Conservation (phyloP, 2,113 vertebrate genomes). For the Cololabis saira region DNA sequence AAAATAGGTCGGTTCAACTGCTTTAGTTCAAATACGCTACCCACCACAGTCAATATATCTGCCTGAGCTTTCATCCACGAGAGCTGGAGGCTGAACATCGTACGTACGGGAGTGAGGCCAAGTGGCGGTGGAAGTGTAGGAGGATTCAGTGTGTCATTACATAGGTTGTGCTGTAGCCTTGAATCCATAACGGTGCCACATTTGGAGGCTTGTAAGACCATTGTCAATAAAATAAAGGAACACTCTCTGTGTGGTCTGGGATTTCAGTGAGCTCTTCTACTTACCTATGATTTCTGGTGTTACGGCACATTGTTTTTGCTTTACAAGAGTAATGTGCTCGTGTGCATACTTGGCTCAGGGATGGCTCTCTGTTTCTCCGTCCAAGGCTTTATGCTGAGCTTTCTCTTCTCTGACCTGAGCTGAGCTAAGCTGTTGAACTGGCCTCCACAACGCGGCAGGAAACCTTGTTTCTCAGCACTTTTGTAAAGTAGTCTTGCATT, state of each 20-base stretch:
- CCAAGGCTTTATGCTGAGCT: constrained; percentile 66
- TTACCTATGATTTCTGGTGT: constrained; percentile 29
- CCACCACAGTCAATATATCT: constrained; percentile 2
- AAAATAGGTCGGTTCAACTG: neutral
- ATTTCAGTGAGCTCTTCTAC: constrained; percentile 43
- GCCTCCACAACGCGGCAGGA: constrained; percentile 48
- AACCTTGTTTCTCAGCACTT: constrained; percentile 72
- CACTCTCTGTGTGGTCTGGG: constrained; percentile 6
- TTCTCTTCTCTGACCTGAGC: constrained; percentile 64
- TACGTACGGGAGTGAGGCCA: constrained; percentile 16
- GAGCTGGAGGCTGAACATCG: constrained; percentile 34
- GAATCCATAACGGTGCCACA: neutral
- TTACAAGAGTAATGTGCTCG: constrained; percentile 60
- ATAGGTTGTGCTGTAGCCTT: constrained; percentile 14
- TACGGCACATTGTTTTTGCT: constrained; percentile 16
- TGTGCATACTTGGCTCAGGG: constrained; percentile 57
- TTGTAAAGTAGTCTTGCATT: constrained; percentile 47
- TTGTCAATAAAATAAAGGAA: constrained; percentile 35
- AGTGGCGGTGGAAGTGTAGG: constrained; percentile 7
- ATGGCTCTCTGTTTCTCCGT: constrained; percentile 21
- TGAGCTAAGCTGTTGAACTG: constrained; percentile 57
- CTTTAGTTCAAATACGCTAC: too few species aligned
- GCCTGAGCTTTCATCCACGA: neutral
- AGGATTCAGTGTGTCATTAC: constrained; percentile 19
- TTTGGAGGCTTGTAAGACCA: constrained; percentile 10